Conservation (phyloP, 1,140 invertebrate species). For the Listronotus bonariensis region DNA sequence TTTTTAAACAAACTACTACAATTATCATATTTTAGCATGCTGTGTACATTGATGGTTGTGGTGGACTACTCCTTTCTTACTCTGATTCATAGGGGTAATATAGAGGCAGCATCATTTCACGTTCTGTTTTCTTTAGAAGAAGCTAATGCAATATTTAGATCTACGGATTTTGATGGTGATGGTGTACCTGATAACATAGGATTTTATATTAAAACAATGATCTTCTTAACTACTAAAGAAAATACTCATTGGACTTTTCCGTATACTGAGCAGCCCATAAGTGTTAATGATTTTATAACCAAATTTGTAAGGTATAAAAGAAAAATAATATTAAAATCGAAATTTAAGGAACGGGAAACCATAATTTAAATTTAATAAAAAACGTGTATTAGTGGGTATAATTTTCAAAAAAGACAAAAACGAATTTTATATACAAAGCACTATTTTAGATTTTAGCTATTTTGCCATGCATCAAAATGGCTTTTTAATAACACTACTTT, state of each 20-base stretch:
- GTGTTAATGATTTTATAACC: conserved; percentile 2
- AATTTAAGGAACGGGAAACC: too few species aligned
- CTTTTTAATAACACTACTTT: too few species aligned
- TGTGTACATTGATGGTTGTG: conserved; percentile 34
- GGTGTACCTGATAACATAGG: conserved; percentile 44
- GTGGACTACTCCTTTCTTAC: conserved; percentile 38
- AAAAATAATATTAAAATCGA: too few species aligned
- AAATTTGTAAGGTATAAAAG: conserved; percentile 3
- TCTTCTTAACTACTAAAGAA: conserved; percentile 15
- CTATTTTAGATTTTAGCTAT: too few species aligned
- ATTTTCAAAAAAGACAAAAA: too few species aligned
- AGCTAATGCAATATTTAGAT: conserved; percentile 41
- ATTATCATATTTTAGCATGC: conserved; percentile 26
- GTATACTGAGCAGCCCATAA: conserved; percentile 11
- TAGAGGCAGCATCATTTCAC: conserved; percentile 26
- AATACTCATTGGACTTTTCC: conserved; percentile 20
- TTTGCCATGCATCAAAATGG: too few species aligned
- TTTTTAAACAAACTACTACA: too few species aligned
- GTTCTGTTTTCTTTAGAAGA: conserved; percentile 39
- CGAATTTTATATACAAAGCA: too few species aligned
- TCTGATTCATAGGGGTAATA: conserved; percentile 25
- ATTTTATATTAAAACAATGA: conserved; percentile 38
- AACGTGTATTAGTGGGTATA: too few species aligned
- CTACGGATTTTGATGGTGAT: conserved; percentile 45
- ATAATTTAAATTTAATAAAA: too few species aligned